These are phyloP conservation scores for Platycnemis pennipes DNA, from an alignment of 2,888 invertebrate genomes.

Conservation along the genomic window DNA sequence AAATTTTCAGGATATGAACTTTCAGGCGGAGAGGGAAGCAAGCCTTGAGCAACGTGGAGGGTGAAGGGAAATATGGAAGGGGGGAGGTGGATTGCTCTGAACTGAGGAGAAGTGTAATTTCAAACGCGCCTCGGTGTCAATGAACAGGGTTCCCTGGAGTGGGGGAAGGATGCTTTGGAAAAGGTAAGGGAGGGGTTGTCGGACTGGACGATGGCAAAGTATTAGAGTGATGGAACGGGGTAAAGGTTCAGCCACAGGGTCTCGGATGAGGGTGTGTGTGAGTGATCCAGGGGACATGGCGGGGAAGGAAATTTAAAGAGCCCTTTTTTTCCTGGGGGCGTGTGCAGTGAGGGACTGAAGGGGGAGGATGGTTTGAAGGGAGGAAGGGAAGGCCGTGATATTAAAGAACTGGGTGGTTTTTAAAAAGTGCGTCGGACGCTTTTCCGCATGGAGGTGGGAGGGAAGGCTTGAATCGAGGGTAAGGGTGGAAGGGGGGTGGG, in stretches of 20 bases:
- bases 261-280: background rate
- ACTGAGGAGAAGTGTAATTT: conserved; percentile 63
- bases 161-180: background rate
- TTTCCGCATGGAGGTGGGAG: background rate
- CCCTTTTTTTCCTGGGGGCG: background rate
- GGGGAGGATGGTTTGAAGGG: conserved; percentile 1
- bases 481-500: background rate
- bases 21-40: background rate
- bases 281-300: background rate
- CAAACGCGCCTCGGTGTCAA: conserved; percentile 65
- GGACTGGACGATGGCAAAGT: background rate
- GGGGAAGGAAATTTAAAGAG: conserved; percentile 33
- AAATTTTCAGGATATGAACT: background rate
- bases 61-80: background rate
- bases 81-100: conserved; percentile 18
- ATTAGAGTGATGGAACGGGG: conserved; percentile 16
- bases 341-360: background rate
- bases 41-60: background rate
- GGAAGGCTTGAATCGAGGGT: too few species aligned
- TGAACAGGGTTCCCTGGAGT: conserved; percentile 39
- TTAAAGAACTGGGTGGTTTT: conserved; percentile 52
- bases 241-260: background rate
- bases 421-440: conserved; percentile 16
- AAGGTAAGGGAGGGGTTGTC: background rate
- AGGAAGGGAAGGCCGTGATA: conserved; percentile 2